Conservation (phyloP, 35 echinoderm and acorn worm species). For the Amphiura filiformis region DNA sequence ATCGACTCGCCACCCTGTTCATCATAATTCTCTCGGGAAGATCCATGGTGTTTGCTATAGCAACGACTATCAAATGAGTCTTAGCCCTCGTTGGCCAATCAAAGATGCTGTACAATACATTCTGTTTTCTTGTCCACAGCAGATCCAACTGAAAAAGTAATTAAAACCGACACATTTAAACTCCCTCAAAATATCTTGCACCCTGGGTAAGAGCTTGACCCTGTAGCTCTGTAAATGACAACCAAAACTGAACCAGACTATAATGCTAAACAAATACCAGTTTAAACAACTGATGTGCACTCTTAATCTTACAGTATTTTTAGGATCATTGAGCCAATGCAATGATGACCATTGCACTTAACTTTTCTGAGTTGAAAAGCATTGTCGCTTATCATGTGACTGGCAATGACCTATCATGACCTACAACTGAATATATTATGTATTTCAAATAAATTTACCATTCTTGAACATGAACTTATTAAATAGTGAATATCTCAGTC, state of each 20-base stretch:
- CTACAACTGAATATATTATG: too few relatives aligned
- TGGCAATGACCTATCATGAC: too few relatives aligned
- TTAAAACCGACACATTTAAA: neutral
- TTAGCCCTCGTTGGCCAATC: constrained; percentile 95
- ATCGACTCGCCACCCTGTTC: constrained; percentile 87
- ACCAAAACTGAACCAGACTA: neutral
- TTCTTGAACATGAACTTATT: too few relatives aligned
- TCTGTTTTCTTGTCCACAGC: constrained; percentile 94
- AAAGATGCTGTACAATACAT: constrained; percentile 96
- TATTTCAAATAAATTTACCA: too few relatives aligned
- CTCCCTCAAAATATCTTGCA: too few relatives aligned
- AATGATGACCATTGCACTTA: too few relatives aligned
- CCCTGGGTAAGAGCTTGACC: neutral
- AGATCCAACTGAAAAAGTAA: constrained; percentile 72
- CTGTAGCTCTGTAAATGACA: neutral
- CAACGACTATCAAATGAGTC: constrained; percentile 81
- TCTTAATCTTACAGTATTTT: too few relatives aligned
- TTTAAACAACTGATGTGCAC: too few relatives aligned
- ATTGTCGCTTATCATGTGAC: too few relatives aligned
- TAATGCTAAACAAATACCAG: neutral
- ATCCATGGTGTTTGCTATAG: constrained; percentile 99
- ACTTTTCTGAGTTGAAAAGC: too few relatives aligned
- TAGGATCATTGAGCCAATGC: too few relatives aligned
- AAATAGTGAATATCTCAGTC: too few relatives aligned
- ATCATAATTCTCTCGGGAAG: constrained; percentile 96